Percentiles rank a stretch among this genome's conserved stretches.
Evolutionary conservation across 1,140 invertebrate genomes (phyloP).

Genomic region (Bicyclus anynana): DNA sequence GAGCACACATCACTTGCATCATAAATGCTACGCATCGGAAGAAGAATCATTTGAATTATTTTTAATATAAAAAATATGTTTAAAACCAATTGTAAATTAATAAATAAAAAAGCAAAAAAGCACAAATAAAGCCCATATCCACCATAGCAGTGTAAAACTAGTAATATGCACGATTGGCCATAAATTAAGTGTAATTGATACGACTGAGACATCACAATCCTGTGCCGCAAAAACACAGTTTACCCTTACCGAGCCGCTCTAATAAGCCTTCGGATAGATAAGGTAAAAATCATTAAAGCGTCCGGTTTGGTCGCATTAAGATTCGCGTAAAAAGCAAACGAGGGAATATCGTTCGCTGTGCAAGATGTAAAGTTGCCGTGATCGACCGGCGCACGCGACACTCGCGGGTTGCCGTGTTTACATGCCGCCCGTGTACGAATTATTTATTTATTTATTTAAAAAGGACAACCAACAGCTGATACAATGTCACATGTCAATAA

Average conservation of each 20-base stretch:
- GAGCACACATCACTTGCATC: no score
- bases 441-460: no score
- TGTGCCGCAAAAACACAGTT: slow-evolving; percentile 20
- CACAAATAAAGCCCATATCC: no score
- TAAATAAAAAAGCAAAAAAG: no score
- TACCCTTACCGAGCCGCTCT: slow-evolving; percentile 22
- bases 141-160: slow-evolving; percentile 22
- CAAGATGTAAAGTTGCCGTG: slow-evolving; percentile 25
- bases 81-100: no score
- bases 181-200: slow-evolving; percentile 33
- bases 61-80: no score
- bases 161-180: slow-evolving; percentile 23
- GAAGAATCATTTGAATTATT: no score
- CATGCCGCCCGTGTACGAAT: slow-evolving; percentile 2
- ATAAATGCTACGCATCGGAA: no score
- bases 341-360: slow-evolving; percentile 21
- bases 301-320: slow-evolving; percentile 20
- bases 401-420: slow-evolving; percentile 6
- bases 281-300: slow-evolving; percentile 31
- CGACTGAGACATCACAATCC: slow-evolving; percentile 31
- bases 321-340: slow-evolving; percentile 28
- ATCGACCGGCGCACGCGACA: slow-evolving; percentile 21
- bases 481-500: no score
- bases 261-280: slow-evolving; percentile 27
- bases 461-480: no score